Conservation (phyloP, 2,888 invertebrate species). For the Trichopoda pennipes region DNA sequence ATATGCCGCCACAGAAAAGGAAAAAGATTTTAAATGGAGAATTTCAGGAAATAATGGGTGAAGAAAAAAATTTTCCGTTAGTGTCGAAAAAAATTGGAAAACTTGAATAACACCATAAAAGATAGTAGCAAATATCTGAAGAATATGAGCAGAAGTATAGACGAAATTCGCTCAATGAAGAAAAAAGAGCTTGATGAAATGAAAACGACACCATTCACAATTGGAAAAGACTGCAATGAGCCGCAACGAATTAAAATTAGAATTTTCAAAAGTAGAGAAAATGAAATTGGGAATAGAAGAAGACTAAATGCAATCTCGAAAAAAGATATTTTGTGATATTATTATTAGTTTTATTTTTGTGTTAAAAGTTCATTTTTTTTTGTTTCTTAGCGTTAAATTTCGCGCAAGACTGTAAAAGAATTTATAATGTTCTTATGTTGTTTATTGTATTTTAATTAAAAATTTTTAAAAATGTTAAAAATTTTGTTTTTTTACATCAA, state of each 20-base stretch:
- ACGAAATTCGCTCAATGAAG: neutral
- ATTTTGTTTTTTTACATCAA: constrained; percentile 4
- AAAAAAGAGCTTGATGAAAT: constrained; percentile 22
- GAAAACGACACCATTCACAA: constrained; percentile 24
- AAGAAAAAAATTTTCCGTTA: too few relatives aligned
- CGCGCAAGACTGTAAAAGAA: too few relatives aligned
- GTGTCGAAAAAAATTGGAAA: too few relatives aligned
- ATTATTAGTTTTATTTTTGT: neutral
- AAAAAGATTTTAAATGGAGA: too few relatives aligned
- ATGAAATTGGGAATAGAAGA: constrained; percentile 20
- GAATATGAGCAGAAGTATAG: too few relatives aligned
- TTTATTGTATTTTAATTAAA: neutral
- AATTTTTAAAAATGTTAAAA: neutral
- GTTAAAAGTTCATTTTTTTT: too few relatives aligned
- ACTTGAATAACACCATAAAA: too few relatives aligned
- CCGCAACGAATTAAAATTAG: constrained; percentile 35
- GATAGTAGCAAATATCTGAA: too few relatives aligned
- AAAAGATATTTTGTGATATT: constrained; percentile 1
- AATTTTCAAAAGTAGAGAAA: constrained; percentile 40
- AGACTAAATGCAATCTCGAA: neutral
- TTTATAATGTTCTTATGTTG: too few relatives aligned
- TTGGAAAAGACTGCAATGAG: constrained; percentile 21
- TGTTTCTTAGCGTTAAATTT: too few relatives aligned
- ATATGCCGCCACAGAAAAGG: too few relatives aligned
- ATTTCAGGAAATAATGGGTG: too few relatives aligned